A percentile compares a stretch with the other conserved stretches of the same genome.
These are phyloP conservation scores for Lampris incognitus DNA, from an alignment of 2,113 vertebrate species.

Conservation along the genomic window DNA sequence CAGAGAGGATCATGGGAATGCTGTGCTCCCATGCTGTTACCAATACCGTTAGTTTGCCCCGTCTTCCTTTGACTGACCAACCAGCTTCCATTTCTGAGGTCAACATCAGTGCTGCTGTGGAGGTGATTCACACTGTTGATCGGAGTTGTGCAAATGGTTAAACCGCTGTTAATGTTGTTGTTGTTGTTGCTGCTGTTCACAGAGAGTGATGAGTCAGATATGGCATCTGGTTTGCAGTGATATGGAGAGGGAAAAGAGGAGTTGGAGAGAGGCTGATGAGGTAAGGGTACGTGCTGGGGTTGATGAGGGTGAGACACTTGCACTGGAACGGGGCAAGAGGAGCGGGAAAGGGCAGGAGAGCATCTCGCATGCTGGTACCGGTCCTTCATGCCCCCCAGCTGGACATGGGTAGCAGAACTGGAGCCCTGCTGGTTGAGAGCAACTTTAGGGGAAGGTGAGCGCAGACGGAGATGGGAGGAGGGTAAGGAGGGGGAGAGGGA, in stretches of 20 bases:
- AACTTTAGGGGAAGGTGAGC: constrained; percentile 68
- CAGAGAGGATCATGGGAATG: constrained; percentile 54
- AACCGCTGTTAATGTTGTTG: background rate
- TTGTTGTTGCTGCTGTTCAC: constrained; percentile 71
- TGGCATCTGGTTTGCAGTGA: constrained; percentile 27
- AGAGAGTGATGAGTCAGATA: constrained; percentile 30
- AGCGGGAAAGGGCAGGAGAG: constrained; percentile 37
- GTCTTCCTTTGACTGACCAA: constrained; percentile 36
- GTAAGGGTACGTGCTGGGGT: constrained; percentile 39
- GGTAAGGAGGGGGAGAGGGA: constrained; percentile 1
- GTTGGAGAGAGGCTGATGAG: constrained; percentile 6
- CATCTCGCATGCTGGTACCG: constrained; percentile 40
- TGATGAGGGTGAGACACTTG: constrained; percentile 39
- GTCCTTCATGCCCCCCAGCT: constrained; percentile 31
- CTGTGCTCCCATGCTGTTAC: constrained; percentile 1
- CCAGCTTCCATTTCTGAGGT: constrained; percentile 18
- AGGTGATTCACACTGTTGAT: background rate
- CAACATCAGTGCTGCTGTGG: background rate
- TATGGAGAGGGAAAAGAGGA: constrained; percentile 13
- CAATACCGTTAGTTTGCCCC: constrained; percentile 7
- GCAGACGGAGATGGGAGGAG: constrained; percentile 32
- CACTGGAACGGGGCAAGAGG: constrained; percentile 38
- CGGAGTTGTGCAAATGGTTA: background rate
- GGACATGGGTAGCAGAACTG: background rate
- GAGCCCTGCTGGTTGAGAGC: constrained; percentile 3